A percentile compares a stretch with the other conserved stretches of the same genome.
These are phyloP conservation scores for Drosophila orena DNA, from an alignment of 1,140 invertebrate species.

Conservation along the genomic window DNA sequence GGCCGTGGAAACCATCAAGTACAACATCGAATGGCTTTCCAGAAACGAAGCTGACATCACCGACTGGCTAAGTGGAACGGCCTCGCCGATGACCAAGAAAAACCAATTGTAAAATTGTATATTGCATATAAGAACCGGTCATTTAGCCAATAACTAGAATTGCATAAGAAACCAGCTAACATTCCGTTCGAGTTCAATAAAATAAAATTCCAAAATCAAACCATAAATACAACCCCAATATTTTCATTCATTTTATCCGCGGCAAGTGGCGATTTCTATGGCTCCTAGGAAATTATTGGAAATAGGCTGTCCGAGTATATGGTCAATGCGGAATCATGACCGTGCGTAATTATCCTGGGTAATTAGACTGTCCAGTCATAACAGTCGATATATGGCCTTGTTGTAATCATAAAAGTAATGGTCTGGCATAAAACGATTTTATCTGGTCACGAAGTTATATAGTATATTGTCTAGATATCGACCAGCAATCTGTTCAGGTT, in stretches of 20 bases:
- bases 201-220: conserved; percentile 53
- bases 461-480: conserved; percentile 41
- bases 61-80: conserved; percentile 86
- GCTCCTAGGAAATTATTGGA: conserved; percentile 1
- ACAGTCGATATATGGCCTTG: conserved; percentile 44
- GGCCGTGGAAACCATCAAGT: conserved; percentile 91
- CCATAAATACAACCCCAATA: conserved; percentile 57
- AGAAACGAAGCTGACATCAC: conserved; percentile 86
- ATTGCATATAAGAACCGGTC: conserved; percentile 35
- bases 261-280: conserved; percentile 62
- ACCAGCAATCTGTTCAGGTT: conserved; percentile 38
- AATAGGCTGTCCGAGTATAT: conserved; percentile 12
- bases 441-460: conserved; percentile 38
- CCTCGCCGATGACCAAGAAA: conserved; percentile 50
- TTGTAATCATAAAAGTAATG: conserved; percentile 26
- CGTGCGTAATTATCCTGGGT: conserved; percentile 7
- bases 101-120: conserved; percentile 59
- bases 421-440: conserved; percentile 30
- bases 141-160: conserved; percentile 34
- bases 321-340: conserved; percentile 25
- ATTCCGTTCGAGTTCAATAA: conserved; percentile 52
- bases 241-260: conserved; percentile 49
- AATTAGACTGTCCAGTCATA: conserved; percentile 39
- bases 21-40: conserved; percentile 92
- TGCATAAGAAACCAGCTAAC: conserved; percentile 28